phyloP scores from a whole-genome alignment of 2,797 vertebrate species.

The Periparus ater region DNA sequence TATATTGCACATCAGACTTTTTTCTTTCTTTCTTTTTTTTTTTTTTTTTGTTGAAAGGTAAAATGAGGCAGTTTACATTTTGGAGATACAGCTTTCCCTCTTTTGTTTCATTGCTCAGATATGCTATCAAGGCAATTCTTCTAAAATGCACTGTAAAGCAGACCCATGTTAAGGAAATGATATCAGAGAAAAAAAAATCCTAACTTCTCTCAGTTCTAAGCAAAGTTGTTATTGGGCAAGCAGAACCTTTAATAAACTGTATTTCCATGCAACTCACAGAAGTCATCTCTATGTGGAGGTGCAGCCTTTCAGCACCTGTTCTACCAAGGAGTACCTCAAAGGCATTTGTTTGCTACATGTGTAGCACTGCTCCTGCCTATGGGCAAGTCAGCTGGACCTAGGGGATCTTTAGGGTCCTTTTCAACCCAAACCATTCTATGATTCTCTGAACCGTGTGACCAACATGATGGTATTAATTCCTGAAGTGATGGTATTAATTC shows the following conservation, averaged over 20 bases:
- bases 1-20: neutral
- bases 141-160: neutral
- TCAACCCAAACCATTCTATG: neutral
- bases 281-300: rapidly evolving
- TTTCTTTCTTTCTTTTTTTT: neutral
- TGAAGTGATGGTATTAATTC: neutral
- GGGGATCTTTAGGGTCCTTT: neutral
- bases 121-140: neutral
- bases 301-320: neutral
- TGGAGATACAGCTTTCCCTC: neutral
- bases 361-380: neutral
- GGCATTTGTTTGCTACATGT: neutral
- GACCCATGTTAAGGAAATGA: neutral
- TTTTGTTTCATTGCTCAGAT: neutral
- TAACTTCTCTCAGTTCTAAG: neutral
- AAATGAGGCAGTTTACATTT: neutral
- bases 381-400: too few species aligned
- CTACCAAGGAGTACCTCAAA: neutral
- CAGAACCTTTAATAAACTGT: neutral
- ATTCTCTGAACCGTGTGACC: neutral
- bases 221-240: neutral
- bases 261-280: neutral
- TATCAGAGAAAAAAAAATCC: neutral
- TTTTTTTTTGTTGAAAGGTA: neutral
- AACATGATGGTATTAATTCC: neutral